Conservation (phyloP, 64 coral and sea anemone species). For the Porites australiensis region DNA sequence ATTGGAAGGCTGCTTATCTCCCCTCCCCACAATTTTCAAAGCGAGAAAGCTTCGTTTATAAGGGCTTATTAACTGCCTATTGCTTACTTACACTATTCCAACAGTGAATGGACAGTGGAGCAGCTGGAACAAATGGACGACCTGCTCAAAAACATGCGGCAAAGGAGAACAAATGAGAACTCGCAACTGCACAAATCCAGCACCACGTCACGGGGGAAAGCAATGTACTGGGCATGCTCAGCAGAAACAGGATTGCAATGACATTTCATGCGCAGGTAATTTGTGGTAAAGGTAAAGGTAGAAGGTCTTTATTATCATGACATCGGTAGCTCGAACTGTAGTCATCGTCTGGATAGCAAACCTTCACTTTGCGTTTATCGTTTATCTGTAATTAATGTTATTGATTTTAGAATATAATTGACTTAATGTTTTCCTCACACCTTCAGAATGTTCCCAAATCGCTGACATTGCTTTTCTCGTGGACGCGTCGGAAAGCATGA, state of each 20-base stretch:
- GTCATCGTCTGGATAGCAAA: too few species aligned
- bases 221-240: slow-evolving; percentile 26
- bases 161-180: slow-evolving; percentile 10
- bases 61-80: too few species aligned
- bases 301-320: too few species aligned
- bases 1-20: too few species aligned
- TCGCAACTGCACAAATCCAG: slow-evolving; percentile 1
- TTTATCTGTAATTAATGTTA: too few species aligned
- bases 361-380: too few species aligned
- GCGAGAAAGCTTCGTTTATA: too few species aligned
- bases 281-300: not conserved
- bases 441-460: slow-evolving; percentile 22
- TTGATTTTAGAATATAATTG: not conserved
- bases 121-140: slow-evolving; percentile 4
- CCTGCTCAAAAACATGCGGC: slow-evolving; percentile 15
- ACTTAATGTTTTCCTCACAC: too few species aligned
- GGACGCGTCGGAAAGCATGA: slow-evolving; percentile 70
- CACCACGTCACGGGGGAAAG: slow-evolving; percentile 17
- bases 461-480: slow-evolving; percentile 79
- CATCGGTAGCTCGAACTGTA: too few species aligned
- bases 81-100: too few species aligned
- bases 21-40: too few species aligned
- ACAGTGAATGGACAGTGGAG: slow-evolving; percentile 34
- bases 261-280: slow-evolving; percentile 15
- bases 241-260: slow-evolving; percentile 21